Base-by-base conservation (phyloP, 2,888 invertebrate genomes). In the Empis livida region DNA sequence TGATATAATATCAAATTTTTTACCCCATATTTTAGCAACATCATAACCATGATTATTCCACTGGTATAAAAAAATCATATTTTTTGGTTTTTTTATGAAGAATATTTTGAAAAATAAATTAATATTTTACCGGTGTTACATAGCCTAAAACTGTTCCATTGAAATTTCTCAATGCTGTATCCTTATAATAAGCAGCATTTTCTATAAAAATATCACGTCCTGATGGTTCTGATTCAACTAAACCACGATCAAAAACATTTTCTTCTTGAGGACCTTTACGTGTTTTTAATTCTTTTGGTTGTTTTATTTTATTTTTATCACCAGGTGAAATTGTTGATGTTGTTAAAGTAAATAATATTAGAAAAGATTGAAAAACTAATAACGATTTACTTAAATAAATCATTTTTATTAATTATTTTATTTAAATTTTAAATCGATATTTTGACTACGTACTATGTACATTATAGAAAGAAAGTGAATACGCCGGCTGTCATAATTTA, bases 1-100 rank as follows among this genome's bases (percentile, higher is more conserved):
- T 1, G 94, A 90, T 20, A 96, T 79, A 59, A 86, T 84, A 44
- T 87, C 82, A 58, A 96, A 89, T 68, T 96, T 96, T 40, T 82
- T 77, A 10, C 80, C 84, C 74, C 94, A 94, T 47, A 75, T 78
- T 70, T 93, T 93, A 0, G 94, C 90, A 43, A 94, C 78, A 67
- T 93, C 88, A 68, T 94, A 92, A 0, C 96, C 96, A 70, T 87
- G 89, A 54, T 77, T 82, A 63, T 96, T 95, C 96, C 96, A 96
- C 93, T 95, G 63, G 53, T 73, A 75, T 56, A 40, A 17, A 56
- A 52, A 45, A 52, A 39, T 40, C 4, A 2, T 20, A 44, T 31
- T 30, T 42, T 13, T 32, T 16, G 10, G 6, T 30, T 15, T 23
- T 40, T 1, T 10, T 2, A 30, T 5, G 14, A 23, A 43, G 20